A percentile compares a stretch with the other conserved stretches of the same genome.
Evolutionary conservation across 1,140 invertebrate genomes (phyloP).

Genomic region (Pseudomyrmex sp.): DNA sequence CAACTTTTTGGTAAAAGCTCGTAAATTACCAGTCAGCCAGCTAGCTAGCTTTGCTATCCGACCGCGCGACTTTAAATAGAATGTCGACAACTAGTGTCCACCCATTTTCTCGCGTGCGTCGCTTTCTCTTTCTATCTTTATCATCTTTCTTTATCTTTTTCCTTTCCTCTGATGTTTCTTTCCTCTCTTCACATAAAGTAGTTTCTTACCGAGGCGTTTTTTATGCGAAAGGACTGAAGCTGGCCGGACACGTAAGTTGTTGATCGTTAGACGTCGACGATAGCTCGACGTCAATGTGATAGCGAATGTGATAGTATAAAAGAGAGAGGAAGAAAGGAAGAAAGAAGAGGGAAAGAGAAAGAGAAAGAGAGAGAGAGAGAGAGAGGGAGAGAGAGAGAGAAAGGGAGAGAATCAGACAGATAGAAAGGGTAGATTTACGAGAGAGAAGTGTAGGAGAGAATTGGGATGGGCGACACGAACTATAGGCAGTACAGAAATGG

Average conservation of each 20-base stretch:
- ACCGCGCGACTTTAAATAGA: constrained; percentile 82
- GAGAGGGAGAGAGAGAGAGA: constrained; percentile 14
- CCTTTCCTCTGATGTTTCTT: not conserved
- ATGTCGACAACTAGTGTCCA: constrained; percentile 80
- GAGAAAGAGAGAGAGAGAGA: constrained; percentile 32
- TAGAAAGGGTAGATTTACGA: not conserved
- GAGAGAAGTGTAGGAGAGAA: not conserved
- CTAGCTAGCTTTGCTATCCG: constrained; percentile 57
- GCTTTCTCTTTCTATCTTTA: constrained; percentile 48
- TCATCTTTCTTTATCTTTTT: constrained; percentile 47
- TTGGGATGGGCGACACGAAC: not conserved
- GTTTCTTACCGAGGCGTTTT: constrained; percentile 40
- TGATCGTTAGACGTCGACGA: constrained; percentile 72
- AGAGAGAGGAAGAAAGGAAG: constrained; percentile 44
- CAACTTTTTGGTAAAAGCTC: constrained; percentile 83
- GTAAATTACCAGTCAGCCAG: constrained; percentile 81
- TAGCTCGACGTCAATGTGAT: constrained; percentile 57
- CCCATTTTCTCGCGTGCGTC: constrained; percentile 51
- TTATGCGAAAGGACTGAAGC: constrained; percentile 41
- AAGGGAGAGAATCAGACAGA: not conserved
- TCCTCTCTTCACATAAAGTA: constrained; percentile 38
- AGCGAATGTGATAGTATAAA: constrained; percentile 15
- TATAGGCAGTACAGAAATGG: not conserved
- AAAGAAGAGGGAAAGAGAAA: constrained; percentile 1
- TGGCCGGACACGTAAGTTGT: constrained; percentile 72